Percentiles rank a stretch among this genome's conserved stretches.
Conservation (phyloP, 2,888 invertebrate genomes). For the Lasioglossum malachurum region DNA sequence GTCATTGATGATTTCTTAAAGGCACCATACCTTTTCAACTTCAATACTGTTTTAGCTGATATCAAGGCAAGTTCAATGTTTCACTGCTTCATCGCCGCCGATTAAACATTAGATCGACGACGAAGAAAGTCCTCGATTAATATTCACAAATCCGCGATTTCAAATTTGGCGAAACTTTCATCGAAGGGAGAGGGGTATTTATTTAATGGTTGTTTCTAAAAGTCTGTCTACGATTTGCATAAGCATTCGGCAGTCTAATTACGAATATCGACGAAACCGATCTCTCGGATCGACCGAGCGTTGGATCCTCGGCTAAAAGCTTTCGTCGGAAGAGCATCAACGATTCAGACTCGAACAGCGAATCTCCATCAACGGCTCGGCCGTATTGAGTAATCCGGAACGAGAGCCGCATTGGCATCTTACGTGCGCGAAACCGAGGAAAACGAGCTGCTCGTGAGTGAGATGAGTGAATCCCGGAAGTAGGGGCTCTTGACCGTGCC, state of each 20-base stretch:
- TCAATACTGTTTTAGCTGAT: too few relatives aligned
- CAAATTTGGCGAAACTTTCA: background rate
- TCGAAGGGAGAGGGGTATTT: background rate
- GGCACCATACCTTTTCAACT: too few relatives aligned
- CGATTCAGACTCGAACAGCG: background rate
- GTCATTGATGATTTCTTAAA: too few relatives aligned
- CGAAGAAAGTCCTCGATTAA: background rate
- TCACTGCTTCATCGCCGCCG: too few relatives aligned
- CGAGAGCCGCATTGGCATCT: conserved; percentile 74
- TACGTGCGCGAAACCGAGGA: conserved; percentile 93
- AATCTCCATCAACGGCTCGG: background rate
- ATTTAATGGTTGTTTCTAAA: background rate
- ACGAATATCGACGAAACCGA: background rate
- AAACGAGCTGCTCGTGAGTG: conserved; percentile 91
- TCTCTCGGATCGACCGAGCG: background rate
- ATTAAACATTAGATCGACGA: too few relatives aligned
- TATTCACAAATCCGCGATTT: background rate
- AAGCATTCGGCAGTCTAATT: background rate
- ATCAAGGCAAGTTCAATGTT: too few relatives aligned
- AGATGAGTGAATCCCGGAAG: conserved; percentile 91
- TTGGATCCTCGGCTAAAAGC: background rate
- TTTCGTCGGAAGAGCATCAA: background rate
- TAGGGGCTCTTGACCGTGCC: conserved; percentile 87
- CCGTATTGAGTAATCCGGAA: background rate
- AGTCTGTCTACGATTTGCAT: background rate